A percentile compares a stretch with the other conserved stretches of the same genome.
phyloP scores from a whole-genome alignment of 1,140 invertebrate species.

The Rhagoletis pomonella region DNA sequence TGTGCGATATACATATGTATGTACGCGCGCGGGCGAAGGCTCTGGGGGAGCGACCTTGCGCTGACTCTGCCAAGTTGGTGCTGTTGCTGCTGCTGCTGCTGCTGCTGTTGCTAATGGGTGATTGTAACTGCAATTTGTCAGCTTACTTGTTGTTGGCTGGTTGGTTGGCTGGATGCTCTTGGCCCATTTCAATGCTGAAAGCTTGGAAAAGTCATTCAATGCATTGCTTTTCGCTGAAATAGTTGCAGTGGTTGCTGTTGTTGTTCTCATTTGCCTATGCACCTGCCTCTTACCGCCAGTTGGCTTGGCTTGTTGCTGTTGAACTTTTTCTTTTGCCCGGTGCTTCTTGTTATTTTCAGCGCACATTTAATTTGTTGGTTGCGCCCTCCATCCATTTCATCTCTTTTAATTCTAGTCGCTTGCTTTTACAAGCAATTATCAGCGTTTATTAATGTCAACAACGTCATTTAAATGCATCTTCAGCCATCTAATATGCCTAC shows the following conservation, averaged over 20 bases:
- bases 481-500: too few relatives aligned
- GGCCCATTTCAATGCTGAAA: slow-evolving; percentile 48
- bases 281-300: not conserved
- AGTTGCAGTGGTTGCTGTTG: not conserved
- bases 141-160: not conserved
- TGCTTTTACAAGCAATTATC: not conserved
- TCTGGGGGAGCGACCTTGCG: slow-evolving; percentile 12
- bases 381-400: not conserved
- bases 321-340: not conserved
- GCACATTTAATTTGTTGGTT: not conserved
- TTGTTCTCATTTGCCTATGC: not conserved
- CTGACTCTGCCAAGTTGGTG: not conserved
- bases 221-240: not conserved
- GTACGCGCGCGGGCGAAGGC: not conserved
- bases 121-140: not conserved
- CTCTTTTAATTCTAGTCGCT: not conserved
- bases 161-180: slow-evolving; percentile 47
- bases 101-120: too few relatives aligned
- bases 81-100: not conserved
- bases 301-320: not conserved
- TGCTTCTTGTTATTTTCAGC: not conserved
- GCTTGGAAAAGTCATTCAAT: slow-evolving; percentile 36
- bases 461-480: not conserved
- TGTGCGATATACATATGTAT: not conserved
- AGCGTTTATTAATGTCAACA: slow-evolving; percentile 32